phyloP scores from a whole-genome alignment of 2,888 invertebrate genomes.

The Hemaris fuciformis region DNA sequence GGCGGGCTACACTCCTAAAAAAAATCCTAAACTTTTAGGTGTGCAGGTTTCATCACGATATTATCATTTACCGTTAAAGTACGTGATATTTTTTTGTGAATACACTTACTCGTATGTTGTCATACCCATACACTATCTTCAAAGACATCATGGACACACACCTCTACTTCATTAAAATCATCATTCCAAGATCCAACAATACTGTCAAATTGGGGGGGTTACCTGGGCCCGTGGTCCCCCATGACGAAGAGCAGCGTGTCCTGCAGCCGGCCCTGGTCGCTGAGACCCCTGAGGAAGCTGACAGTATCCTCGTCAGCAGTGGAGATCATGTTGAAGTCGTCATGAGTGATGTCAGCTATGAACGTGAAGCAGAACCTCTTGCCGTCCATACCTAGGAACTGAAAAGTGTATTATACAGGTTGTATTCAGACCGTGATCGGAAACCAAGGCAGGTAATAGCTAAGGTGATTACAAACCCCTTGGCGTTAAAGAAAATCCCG shows the following conservation, averaged over 20 bases:
- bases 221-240: constrained; percentile 97
- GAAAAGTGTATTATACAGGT: no score
- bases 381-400: constrained; percentile 29
- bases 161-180: background rate
- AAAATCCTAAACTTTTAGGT: no score
- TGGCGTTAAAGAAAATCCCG: no score
- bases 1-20: no score
- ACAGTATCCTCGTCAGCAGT: constrained; percentile 88
- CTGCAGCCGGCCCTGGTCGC: constrained; percentile 84
- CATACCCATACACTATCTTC: no score
- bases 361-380: constrained; percentile 93
- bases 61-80: no score
- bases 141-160: no score
- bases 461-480: no score
- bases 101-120: background rate
- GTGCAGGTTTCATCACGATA: no score
- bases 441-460: no score
- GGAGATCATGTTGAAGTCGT: constrained; percentile 89
- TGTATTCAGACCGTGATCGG: no score
- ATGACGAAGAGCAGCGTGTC: constrained; percentile 92
- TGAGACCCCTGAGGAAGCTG: constrained; percentile 84
- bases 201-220: constrained; percentile 16
- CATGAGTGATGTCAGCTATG: constrained; percentile 94
- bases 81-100: no score
- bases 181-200: background rate